Base-by-base conservation (phyloP, 2,797 vertebrate genomes). In the Cuculus canorus region DNA sequence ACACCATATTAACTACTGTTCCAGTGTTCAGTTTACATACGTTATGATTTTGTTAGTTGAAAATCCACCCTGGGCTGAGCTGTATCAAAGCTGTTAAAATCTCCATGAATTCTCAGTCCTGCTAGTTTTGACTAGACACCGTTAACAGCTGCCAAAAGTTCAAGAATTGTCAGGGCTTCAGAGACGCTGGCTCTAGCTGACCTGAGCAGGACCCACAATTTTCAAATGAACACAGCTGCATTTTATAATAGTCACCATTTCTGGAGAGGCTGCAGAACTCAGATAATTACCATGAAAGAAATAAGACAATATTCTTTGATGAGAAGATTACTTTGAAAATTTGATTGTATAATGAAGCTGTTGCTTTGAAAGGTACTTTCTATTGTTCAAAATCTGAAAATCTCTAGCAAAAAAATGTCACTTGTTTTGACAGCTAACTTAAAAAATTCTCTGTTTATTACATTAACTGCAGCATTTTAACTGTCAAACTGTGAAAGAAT, bases 361-460 rank as follows among this genome's bases (percentile, higher is more conserved):
- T 98, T 98, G 97, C 98, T 98, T 98, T 98, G 98, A 97, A 98
- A 98, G 97, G 98, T 98, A 97, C 97, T 98, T 98, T 97, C 97
- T 96, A 98, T 98, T 98, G 98, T 98, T 98, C 97, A 17, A 93
- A 97, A 97, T 98, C 96, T 97, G 97, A 98, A 98, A 98, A 97
- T 98, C 91, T 82, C 96, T 95, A 96, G 97, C 96, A 97, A 97
- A 98, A 98, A 97, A 97, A 86, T 98, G 98, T 98, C 98, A 97
- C 97, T 98, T 98, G 98, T 98, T 98, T 98, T 98, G 98, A 98
- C 98, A 98, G 96, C 94, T 61, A 69, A 97, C 97, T 98, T 98
- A 97, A 97, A 97, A 98, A 98, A 96, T 97, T 98, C 97, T 97
- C 97, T 98, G 97, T 98, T 98, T 98, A 98, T 98, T 98, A 98